Base-by-base conservation (phyloP, 2,797 vertebrate species). In the Mus spretus region DNA sequence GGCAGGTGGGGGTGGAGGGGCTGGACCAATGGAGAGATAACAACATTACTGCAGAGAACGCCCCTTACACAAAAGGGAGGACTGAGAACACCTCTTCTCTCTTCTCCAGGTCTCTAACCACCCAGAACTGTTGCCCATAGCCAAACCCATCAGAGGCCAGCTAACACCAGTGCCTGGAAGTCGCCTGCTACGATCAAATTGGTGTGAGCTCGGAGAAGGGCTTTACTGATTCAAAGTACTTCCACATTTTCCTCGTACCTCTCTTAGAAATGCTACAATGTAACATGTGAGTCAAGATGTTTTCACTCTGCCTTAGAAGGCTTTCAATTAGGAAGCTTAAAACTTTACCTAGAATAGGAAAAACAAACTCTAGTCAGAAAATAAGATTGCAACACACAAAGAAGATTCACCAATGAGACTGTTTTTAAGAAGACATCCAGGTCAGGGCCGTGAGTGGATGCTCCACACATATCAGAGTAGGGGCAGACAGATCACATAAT, bases 291-390 rank as follows among this genome's bases (percentile, higher is more conserved):
- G 1, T 72, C 28, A 63, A 90, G 50, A 14, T 63, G 85, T 24
- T 81, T 95, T 94, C 81, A 47, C 92, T 92, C 50, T 47, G 80
- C 15, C 8, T 90, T 81, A 70, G 57, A 67, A 78, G 6, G 26
- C 86, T 79, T 94, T 63, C 55, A 89, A 2, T 89, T 24, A 83
- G 28, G 47, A 93, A 59, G 59, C 2, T 34, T 57, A 72, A 0
- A 0, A 84, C 93, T 26, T 92, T 78, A 95, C 75, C 67, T 0
- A 1, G 70, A 91, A 70, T 0, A 1, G 24, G 44, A 1, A 0
- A 90, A 90, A 77, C 11, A 92, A 95, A 96, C 37, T 96, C 86
- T 78, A 96, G 59, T 84, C 63, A 82, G 53, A 34, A 0, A 3
- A 63, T 92, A 96, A 91, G 0, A 94, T 67, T 80, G 53, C 87